phyloP scores from a whole-genome alignment of 2,888 invertebrate species.

The Andrena praecox region DNA sequence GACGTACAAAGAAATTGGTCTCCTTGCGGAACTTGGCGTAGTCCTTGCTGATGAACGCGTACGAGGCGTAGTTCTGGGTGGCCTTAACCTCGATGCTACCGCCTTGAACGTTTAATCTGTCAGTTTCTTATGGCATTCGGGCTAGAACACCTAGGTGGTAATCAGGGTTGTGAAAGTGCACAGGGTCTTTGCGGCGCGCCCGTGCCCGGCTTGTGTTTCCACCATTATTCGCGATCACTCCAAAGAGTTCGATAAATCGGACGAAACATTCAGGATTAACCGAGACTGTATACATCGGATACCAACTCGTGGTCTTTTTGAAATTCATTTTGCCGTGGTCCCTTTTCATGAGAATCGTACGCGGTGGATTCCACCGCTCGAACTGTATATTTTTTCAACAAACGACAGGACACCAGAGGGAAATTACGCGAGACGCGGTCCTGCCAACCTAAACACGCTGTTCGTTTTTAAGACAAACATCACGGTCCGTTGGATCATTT shows the following conservation, averaged over 20 bases:
- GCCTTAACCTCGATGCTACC: constrained; percentile 86
- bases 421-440: background rate
- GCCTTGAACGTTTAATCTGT: constrained; percentile 82
- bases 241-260: too few relatives aligned
- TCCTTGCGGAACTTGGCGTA: constrained; percentile 86
- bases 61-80: constrained; percentile 85
- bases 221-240: background rate
- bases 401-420: background rate
- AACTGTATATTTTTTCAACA: background rate
- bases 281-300: too few relatives aligned
- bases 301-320: too few relatives aligned
- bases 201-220: constrained; percentile 54
- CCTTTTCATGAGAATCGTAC: too few relatives aligned
- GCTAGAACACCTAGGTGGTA: constrained; percentile 62
- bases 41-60: constrained; percentile 86
- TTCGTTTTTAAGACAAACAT: constrained; percentile 14
- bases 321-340: too few relatives aligned
- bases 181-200: constrained; percentile 39
- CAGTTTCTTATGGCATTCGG: constrained; percentile 64
- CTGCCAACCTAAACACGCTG: background rate
- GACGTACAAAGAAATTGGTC: constrained; percentile 82
- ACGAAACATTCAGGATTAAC: too few relatives aligned
- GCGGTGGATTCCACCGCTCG: background rate
- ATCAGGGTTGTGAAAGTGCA: constrained; percentile 59
- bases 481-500: constrained; percentile 8